Conservation (phyloP, 2,888 invertebrate genomes). For the Agriopis marginaria region DNA sequence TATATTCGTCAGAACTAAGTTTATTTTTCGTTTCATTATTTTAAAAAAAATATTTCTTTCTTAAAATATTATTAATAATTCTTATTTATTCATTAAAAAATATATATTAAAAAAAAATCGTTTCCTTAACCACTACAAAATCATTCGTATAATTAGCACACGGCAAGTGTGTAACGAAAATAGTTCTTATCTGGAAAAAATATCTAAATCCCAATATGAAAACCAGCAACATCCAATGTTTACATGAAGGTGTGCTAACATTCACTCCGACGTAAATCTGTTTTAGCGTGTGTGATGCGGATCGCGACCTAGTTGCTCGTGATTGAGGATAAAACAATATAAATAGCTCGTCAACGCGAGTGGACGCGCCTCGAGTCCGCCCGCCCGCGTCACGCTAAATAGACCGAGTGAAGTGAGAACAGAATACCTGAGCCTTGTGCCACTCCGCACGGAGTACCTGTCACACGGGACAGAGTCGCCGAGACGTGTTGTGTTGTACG, state of each 20-base stretch:
- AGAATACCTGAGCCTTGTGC: conserved; percentile 46
- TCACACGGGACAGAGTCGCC: not conserved
- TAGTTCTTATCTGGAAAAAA: not conserved
- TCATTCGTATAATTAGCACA: not conserved
- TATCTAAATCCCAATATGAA: conserved; percentile 51
- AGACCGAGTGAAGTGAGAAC: conserved; percentile 55
- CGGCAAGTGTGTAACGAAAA: not conserved
- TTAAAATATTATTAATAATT: too few relatives aligned
- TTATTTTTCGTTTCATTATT: too few relatives aligned
- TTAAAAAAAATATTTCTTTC: too few relatives aligned
- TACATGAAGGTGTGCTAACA: conserved; percentile 63
- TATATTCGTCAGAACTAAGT: too few relatives aligned
- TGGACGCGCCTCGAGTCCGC: conserved; percentile 58
- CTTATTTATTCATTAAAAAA: not conserved
- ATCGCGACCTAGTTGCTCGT: conserved; percentile 83
- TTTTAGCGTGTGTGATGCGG: conserved; percentile 77
- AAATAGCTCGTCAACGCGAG: conserved; percentile 82
- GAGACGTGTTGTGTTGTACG: conserved; percentile 10
- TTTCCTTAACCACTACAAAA: not conserved
- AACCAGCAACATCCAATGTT: conserved; percentile 55
- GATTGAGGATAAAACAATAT: conserved; percentile 86
- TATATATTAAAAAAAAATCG: not conserved
- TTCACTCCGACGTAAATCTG: conserved; percentile 63
- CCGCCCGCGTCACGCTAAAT: conserved; percentile 54
- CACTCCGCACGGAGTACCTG: conserved; percentile 3